phyloP scores from a whole-genome alignment of 2,113 vertebrate genomes.

The Puffinus mauretanicus region DNA sequence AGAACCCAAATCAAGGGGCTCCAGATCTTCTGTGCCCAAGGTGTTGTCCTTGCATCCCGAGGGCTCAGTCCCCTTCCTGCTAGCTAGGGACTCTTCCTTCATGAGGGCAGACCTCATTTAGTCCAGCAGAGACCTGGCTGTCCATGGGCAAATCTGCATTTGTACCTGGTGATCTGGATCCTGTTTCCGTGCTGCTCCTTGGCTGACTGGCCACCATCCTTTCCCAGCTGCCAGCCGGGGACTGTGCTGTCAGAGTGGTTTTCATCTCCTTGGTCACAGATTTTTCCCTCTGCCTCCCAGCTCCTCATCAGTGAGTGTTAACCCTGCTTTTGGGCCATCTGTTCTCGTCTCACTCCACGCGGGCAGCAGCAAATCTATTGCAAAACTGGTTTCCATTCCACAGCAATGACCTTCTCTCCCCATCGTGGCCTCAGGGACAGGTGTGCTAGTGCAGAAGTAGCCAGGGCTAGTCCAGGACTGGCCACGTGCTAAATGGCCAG shows the following conservation, averaged over 20 bases:
- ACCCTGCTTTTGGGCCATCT: not conserved
- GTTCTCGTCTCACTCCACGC: fast-evolving
- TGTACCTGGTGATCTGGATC: fast-evolving
- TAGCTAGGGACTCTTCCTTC: not conserved
- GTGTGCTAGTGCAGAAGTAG: not conserved
- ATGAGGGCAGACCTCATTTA: not conserved
- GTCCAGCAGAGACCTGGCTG: not conserved
- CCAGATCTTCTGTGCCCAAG: not conserved
- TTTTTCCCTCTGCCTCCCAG: not conserved
- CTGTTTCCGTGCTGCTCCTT: not conserved
- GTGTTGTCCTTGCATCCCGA: not conserved
- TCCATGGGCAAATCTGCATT: fast-evolving
- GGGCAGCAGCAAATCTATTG: not conserved
- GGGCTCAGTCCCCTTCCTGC: not conserved
- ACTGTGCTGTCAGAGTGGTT: not conserved
- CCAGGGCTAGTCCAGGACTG: not conserved
- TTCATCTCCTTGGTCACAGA: not conserved
- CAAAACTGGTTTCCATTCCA: not conserved
- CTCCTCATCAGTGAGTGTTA: not conserved
- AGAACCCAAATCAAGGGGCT: not conserved
- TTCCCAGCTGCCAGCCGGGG: not conserved
- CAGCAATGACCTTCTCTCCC: not conserved
- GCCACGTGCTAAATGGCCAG: not conserved
- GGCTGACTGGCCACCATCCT: not conserved
- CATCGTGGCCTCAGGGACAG: fast-evolving